phyloP scores from a whole-genome alignment of 2,113 vertebrate genomes.

The Parotia lawesii region DNA sequence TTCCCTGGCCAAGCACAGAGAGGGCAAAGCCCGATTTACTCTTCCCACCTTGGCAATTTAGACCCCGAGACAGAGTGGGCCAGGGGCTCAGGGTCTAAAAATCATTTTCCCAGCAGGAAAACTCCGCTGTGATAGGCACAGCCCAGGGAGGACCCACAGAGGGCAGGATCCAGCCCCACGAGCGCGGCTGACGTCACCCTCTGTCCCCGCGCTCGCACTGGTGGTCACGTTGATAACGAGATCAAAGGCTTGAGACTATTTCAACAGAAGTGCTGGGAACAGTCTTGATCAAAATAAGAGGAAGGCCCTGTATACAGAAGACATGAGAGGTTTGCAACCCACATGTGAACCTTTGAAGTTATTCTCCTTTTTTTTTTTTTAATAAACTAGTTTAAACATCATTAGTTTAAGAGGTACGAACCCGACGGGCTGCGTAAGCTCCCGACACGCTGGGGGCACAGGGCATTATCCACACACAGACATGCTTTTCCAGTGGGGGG shows the following conservation, averaged over 20 bases:
- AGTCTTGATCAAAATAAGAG: slow-evolving; percentile 68
- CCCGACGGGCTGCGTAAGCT: not conserved
- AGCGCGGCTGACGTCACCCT: not conserved
- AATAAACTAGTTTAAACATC: slow-evolving; percentile 43
- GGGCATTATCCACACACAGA: not conserved
- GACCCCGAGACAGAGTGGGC: fast-evolving
- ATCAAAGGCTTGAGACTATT: slow-evolving; percentile 60
- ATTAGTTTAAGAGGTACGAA: slow-evolving; percentile 52
- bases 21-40: fast-evolving
- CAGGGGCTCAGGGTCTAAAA: fast-evolving
- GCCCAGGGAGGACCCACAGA: not conserved
- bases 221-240: slow-evolving; percentile 61
- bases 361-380: not conserved
- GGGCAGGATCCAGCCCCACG: not conserved
- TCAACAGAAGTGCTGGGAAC: slow-evolving; percentile 59
- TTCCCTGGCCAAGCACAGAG: not conserved
- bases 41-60: fast-evolving
- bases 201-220: slow-evolving; percentile 21
- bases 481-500: not conserved
- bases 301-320: slow-evolving; percentile 64
- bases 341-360: slow-evolving; percentile 66
- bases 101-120: not conserved
- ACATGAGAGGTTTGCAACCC: slow-evolving; percentile 63
- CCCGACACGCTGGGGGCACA: not conserved
- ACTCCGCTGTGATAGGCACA: not conserved